Base-by-base conservation (phyloP, 1,140 invertebrate species). In the Subanguina moxae region DNA sequence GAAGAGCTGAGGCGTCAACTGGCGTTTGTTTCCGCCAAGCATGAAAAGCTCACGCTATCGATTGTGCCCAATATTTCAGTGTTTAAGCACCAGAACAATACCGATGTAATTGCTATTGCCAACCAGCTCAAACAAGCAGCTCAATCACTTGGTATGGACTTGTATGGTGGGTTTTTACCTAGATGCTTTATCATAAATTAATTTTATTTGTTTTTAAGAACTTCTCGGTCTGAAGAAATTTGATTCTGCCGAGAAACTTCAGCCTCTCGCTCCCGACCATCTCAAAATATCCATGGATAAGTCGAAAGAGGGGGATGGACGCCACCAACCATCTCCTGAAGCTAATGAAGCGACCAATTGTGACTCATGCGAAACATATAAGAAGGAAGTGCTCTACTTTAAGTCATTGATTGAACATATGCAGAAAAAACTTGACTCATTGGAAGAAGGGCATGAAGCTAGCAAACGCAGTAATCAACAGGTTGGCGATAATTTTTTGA, bases 351-450 rank as follows among this genome's bases (percentile, higher is more conserved):
- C 23, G 19, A 59, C 19, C 32, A 25, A 27, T 42, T 72, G 71
- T 45, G 63, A 68, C 7, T 58, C 32, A 23, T 75, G 74, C 58
- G 38, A 65, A 45, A 15, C 65, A 0, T 57, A 72, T n/a, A 38
- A 64, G 8, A 71, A 65, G 11, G 74, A 75, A 38, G 27, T 77
- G 25, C n/a, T 46, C 15, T 43, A 78, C 52, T 78, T 75, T 45
- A 75, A 75, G 45, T 56, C 65, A 11, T 30, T 65, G 1, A 70
- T 75, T 21, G 64, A 28, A 0, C 75, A 78, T 46, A 57, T 75
- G n/a, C 74, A 75, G 52, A 63, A 59, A 23, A 74, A 75, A 69
- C 27, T 75, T 9, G 25, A 48, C 5, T 57, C 23, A 8, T 64
- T 75, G 61, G 74, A 75, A 75, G 59, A 19, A 27, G 69, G 38